Evolutionary conservation across 1,140 invertebrate genomes (phyloP), one percentile per base, ranked within the genome.

Genomic region (Zaprionus kolodkinae): DNA sequence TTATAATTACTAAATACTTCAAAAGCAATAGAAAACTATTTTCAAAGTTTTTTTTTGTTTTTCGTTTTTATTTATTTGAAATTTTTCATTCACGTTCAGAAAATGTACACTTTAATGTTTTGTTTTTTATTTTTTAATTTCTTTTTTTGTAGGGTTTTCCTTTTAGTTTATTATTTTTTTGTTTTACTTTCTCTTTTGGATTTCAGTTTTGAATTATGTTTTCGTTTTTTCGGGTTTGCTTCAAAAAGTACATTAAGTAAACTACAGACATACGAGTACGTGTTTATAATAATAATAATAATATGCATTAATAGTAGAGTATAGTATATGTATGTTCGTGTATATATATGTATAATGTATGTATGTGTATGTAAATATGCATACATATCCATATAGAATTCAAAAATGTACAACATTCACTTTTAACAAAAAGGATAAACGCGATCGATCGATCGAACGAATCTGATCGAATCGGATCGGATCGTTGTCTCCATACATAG

Each of bases 331-430:
- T 50, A 67, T n/a, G n/a, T n/a, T n/a, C n/a, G n/a, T n/a, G n/a
- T n/a, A n/a, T 65, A 30, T 40, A 65, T 56, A 65, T 64, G 57
- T 74, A 43, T 27, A 61, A 33, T 61, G 33, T 70, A 10, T 55
- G 40, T 63, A 64, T 35, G 38, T 59, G 38, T 59, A 43, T 68
- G 27, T 55, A 55, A 55, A 38, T 59, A 62, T 76, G 59, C 75
- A 50, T 83, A 81, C 76, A 59, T 73, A 71, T 74, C 80, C 78
- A 84, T 84, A 88, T 88, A 81, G 81, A 88, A 88, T 88, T 89
- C 85, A 88, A 85, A 88, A 88, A 88, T 88, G 85, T 88, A 88
- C 85, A 88, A 88, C 85, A 88, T 88, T 88, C 72, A 88, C 81
- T 88, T 88, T 88, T 89, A 88, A 88, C 85, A 88, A 88, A 88